phyloP scores from a whole-genome alignment of 1,140 invertebrate species.

The Drosophila parabipectinata region DNA sequence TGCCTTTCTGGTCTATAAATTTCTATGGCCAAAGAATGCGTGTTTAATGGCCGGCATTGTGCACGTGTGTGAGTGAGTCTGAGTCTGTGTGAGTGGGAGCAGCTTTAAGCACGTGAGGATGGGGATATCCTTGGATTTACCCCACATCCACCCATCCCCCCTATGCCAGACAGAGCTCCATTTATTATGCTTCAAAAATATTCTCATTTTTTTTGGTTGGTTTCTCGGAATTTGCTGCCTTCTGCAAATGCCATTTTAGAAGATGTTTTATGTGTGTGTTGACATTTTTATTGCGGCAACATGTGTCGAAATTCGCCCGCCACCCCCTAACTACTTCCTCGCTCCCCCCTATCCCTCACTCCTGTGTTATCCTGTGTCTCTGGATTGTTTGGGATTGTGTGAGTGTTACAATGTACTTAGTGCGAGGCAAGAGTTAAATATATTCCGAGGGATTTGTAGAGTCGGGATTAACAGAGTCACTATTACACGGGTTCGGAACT shows the following conservation, averaged over 20 bases:
- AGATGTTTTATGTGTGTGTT: conserved; percentile 82
- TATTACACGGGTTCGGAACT: conserved; percentile 6
- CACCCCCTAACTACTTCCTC: conserved; percentile 2
- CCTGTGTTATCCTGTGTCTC: conserved; percentile 20
- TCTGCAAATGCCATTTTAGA: conserved; percentile 80
- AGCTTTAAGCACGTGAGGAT: conserved; percentile 65
- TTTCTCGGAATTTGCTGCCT: conserved; percentile 63
- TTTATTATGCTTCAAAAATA: conserved; percentile 79
- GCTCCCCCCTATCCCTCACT: conserved; percentile 20
- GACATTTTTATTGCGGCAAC: conserved; percentile 82
- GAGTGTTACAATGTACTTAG: conserved; percentile 75
- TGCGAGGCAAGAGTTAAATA: conserved; percentile 65
- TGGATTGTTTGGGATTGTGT: conserved; percentile 28
- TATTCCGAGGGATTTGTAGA: conserved; percentile 27
- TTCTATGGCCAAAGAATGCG: conserved; percentile 80
- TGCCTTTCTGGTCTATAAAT: conserved; percentile 75
- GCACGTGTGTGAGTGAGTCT: conserved; percentile 29
- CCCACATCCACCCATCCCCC: conserved; percentile 11
- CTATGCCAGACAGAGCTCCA: conserved; percentile 43
- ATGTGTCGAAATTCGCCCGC: conserved; percentile 71
- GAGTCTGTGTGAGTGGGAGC: conserved; percentile 27
- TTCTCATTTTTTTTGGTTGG: conserved; percentile 39
- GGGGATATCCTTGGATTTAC: conserved; percentile 41
- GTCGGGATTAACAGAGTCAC: conserved; percentile 39
- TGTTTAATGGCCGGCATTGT: conserved; percentile 81